Conservation (phyloP, 2,113 vertebrate genomes). For the Podarcis cretensis region DNA sequence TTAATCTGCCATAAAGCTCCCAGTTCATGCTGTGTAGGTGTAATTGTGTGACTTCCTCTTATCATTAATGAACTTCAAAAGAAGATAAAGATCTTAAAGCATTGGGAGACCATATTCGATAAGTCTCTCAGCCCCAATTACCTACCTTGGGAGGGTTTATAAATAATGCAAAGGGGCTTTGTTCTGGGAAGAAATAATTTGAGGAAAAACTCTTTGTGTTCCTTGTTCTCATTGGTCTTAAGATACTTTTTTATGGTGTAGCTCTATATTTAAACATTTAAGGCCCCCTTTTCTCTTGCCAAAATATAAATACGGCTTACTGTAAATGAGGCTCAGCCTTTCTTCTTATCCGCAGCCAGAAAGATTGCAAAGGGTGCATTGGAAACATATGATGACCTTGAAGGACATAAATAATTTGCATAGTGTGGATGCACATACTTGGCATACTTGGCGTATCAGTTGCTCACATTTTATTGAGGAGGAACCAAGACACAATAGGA, state of each 20-base stretch:
- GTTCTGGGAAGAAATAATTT: slow-evolving; percentile 2
- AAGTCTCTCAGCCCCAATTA: slow-evolving; percentile 10
- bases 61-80: slow-evolving; percentile 38
- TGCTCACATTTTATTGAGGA: background rate
- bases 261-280: slow-evolving; percentile 2
- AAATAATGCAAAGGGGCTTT: background rate
- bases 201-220: background rate
- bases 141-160: background rate
- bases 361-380: background rate
- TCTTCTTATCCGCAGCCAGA: background rate
- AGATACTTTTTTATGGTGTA: background rate
- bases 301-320: slow-evolving; percentile 23
- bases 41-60: slow-evolving; percentile 3
- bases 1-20: slow-evolving; percentile 33
- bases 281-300: background rate
- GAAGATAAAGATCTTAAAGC: slow-evolving; percentile 24
- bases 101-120: background rate
- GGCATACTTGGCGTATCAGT: background rate
- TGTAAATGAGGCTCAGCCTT: background rate
- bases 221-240: background rate
- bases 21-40: background rate
- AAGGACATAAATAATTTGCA: slow-evolving; percentile 5
- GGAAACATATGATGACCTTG: background rate
- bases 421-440: background rate
- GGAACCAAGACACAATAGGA: background rate